phyloP scores from a whole-genome alignment of 2,113 vertebrate genomes.

The Odobenus rosmarus region DNA sequence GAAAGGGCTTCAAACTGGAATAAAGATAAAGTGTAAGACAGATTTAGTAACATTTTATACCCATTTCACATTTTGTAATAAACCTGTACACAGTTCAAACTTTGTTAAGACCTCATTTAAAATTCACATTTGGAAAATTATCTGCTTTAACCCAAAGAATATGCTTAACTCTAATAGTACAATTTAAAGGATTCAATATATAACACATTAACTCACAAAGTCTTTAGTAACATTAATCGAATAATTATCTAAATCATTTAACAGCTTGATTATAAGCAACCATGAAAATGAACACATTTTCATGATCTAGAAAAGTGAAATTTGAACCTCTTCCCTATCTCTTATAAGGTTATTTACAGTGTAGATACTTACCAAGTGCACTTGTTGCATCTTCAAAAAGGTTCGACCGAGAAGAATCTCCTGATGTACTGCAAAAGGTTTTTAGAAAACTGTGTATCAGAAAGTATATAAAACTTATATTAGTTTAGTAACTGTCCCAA shows the following conservation, averaged over 20 bases:
- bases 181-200: background rate
- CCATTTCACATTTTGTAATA: background rate
- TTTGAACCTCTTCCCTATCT: background rate
- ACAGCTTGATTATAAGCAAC: background rate
- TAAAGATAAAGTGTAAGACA: background rate
- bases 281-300: slow-evolving; percentile 7
- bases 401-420: slow-evolving; percentile 90
- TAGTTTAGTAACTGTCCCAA: background rate
- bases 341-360: background rate
- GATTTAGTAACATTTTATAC: background rate
- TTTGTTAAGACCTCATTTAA: background rate
- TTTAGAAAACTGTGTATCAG: slow-evolving; percentile 79
- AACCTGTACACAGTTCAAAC: background rate
- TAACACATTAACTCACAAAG: background rate
- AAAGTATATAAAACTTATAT: slow-evolving; percentile 70
- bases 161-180: background rate
- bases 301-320: background rate
- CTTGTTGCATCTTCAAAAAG: slow-evolving; percentile 97
- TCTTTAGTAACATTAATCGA: background rate
- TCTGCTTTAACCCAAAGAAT: background rate
- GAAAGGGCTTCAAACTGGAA: background rate
- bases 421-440: slow-evolving; percentile 87
- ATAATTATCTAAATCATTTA: background rate
- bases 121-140: slow-evolving; percentile 9
- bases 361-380: slow-evolving; percentile 91